Conservation (phyloP, 2,113 vertebrate species). For the Mesembrinibis cayennensis region DNA sequence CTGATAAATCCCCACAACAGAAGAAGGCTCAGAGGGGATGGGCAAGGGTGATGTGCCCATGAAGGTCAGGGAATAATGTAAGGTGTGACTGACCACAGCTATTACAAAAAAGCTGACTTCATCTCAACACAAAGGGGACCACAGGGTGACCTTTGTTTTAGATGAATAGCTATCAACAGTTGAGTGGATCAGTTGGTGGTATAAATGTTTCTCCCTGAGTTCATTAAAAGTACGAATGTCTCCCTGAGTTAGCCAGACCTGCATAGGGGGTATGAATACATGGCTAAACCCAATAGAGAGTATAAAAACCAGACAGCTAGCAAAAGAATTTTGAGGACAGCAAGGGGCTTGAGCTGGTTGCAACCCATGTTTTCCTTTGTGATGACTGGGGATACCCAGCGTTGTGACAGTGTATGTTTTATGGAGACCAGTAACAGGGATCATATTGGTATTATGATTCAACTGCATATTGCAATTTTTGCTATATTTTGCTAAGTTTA, state of each 20-base stretch:
- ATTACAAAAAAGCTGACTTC: background rate
- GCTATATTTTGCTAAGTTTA: background rate
- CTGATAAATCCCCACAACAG: background rate
- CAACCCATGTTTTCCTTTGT: background rate
- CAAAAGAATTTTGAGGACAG: background rate
- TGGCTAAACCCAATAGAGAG: background rate
- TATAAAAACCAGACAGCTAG: background rate
- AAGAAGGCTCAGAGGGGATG: background rate
- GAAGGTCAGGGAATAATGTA: background rate
- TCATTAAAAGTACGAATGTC: background rate
- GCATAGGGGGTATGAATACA: background rate
- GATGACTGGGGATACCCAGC: background rate
- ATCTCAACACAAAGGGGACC: background rate
- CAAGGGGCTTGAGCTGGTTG: background rate
- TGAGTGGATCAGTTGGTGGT: background rate
- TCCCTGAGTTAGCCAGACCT: background rate
- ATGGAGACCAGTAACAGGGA: background rate
- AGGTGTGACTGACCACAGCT: background rate
- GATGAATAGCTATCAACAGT: background rate
- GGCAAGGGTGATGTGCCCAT: fast-evolving
- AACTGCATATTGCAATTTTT: background rate
- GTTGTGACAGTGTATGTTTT: background rate
- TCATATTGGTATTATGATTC: background rate
- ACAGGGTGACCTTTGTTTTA: background rate
- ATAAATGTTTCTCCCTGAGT: background rate